Base-by-base conservation (phyloP, 2,888 invertebrate genomes). In the Leptogaster cylindrica region DNA sequence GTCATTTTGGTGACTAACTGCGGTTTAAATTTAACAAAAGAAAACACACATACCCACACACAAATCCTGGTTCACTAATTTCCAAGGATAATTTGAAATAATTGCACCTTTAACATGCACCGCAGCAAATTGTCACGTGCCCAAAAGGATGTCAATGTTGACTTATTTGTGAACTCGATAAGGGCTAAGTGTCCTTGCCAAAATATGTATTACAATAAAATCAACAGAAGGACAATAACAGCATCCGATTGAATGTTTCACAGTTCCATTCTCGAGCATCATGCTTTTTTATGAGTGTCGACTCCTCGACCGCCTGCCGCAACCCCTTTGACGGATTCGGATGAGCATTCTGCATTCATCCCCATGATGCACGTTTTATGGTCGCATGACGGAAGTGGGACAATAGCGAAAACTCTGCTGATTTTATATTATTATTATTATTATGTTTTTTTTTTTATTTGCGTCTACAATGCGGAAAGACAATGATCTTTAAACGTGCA, bases 121-220 rank as follows among this genome's bases (percentile, higher is more conserved):
- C 68, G 68, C 58, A 61, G 61, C 68, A 68, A 68, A 68, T 68
- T 68, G 68, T 61, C 68, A 66, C 66, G 68, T 65, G 58, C n/a
- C n/a, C 2, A 33, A 18, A 52, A 52, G 52, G n/a, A n/a, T n/a
- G n/a, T n/a, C n/a, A n/a, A n/a, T n/a, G n/a, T n/a, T n/a, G n/a
- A n/a, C n/a, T n/a, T n/a, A n/a, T n/a, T n/a, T n/a, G n/a, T n/a
- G n/a, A n/a, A n/a, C n/a, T n/a, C n/a, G n/a, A n/a, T n/a, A n/a
- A n/a, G n/a, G n/a, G n/a, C n/a, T n/a, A n/a, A n/a, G n/a, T n/a
- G n/a, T n/a, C n/a, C n/a, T n/a, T n/a, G n/a, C n/a, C n/a, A n/a
- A n/a, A n/a, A n/a, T n/a, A n/a, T n/a, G n/a, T n/a, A n/a, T n/a
- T n/a, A 6, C 46, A 3, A 65, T 68, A 65, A 65, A 65, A 55